Percentiles rank a stretch among this genome's conserved stretches.
phyloP scores from a whole-genome alignment of 1,140 invertebrate species.

The Chironomus tepperi region DNA sequence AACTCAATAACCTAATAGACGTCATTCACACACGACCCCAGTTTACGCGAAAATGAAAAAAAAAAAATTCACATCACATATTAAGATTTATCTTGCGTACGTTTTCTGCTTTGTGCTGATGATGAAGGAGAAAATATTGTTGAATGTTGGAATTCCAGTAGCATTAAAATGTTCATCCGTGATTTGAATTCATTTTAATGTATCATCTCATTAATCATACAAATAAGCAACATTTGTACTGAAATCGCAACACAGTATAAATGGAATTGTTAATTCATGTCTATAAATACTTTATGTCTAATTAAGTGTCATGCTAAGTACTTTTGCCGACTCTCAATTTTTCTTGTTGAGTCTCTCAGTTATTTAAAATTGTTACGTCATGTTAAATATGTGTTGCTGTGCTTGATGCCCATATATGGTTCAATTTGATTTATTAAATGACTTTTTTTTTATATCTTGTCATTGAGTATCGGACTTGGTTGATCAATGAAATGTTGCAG shows the following conservation, averaged over 20 bases:
- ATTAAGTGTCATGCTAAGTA: constrained; percentile 1
- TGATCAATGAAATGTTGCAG: not conserved
- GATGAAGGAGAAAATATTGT: not conserved
- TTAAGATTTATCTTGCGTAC: too few species aligned
- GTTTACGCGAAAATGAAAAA: too few species aligned
- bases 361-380: constrained; percentile 14
- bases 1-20: too few species aligned
- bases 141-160: not conserved
- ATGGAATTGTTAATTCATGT: not conserved
- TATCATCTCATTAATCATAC: not conserved
- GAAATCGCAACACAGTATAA: not conserved
- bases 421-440: not conserved
- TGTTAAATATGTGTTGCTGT: not conserved
- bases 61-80: too few species aligned
- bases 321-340: constrained; percentile 9
- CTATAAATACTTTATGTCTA: constrained; percentile 2
- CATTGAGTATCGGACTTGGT: not conserved
- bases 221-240: not conserved
- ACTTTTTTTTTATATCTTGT: not conserved
- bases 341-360: not conserved
- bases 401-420: not conserved
- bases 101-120: too few species aligned
- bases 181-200: not conserved
- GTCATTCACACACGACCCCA: too few species aligned
- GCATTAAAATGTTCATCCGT: not conserved